phyloP scores from a whole-genome alignment of 2,797 vertebrate species.

The Propithecus perrieri region DNA sequence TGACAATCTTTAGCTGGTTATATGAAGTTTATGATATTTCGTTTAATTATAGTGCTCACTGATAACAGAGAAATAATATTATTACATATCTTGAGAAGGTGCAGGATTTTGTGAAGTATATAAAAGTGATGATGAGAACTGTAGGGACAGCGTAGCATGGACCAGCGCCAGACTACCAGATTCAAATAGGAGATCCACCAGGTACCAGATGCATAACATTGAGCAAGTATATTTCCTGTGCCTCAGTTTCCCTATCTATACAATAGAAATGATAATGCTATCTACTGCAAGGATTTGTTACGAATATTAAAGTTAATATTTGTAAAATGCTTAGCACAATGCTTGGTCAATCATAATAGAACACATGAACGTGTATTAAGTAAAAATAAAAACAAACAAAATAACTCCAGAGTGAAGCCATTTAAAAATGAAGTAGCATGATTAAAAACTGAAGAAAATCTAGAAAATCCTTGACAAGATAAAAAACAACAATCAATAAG shows the following conservation, averaged over 20 bases:
- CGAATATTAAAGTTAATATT: neutral
- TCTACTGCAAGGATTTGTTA: neutral
- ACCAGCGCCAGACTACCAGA: neutral
- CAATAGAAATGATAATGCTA: neutral
- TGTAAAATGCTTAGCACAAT: neutral
- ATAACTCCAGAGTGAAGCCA: neutral
- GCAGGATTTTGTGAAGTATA: neutral
- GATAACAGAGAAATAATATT: neutral
- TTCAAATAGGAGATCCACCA: no score
- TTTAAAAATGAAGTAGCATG: neutral
- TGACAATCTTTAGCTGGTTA: neutral
- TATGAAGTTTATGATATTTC: neutral
- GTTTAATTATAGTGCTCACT: neutral
- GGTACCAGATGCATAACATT: neutral
- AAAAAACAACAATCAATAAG: neutral
- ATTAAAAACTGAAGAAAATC: neutral
- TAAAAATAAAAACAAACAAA: neutral
- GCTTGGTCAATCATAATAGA: neutral
- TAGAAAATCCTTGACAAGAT: neutral
- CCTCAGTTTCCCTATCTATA: neutral
- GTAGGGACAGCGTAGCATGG: neutral
- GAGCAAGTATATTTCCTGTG: neutral
- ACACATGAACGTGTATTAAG: neutral
- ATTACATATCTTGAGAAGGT: neutral
- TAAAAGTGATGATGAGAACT: neutral